A percentile compares a stretch with the other conserved stretches of the same genome.
Evolutionary conservation across 2,888 invertebrate genomes (phyloP).

Genomic region (Galerucella pusilla): DNA sequence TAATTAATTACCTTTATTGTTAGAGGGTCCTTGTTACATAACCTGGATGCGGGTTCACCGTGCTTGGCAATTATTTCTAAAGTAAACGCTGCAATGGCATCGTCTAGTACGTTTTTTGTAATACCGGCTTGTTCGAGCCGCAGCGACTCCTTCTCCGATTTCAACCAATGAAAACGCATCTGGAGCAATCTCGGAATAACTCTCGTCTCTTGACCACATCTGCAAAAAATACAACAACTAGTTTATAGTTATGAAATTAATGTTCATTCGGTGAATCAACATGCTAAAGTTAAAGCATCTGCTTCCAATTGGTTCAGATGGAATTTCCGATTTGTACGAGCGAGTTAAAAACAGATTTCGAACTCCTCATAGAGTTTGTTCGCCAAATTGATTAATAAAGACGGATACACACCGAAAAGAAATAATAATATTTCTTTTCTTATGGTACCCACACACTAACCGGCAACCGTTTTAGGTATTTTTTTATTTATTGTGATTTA

Average conservation of each 20-base stretch:
- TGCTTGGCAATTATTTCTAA: constrained; percentile 96
- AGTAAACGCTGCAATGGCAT: constrained; percentile 96
- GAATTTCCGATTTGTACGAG: neutral
- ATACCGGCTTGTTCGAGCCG: constrained; percentile 95
- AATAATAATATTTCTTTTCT: no score
- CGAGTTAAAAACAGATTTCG: neutral
- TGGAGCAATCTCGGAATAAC: constrained; percentile 97
- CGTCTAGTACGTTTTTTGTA: constrained; percentile 89
- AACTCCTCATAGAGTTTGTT: no score
- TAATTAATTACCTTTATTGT: constrained; percentile 76
- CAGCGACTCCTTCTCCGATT: constrained; percentile 91
- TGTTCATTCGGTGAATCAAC: neutral
- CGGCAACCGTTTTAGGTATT: no score
- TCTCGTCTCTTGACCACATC: constrained; percentile 96
- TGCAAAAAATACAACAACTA: constrained; percentile 58
- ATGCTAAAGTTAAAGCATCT: neutral
- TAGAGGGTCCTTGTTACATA: constrained; percentile 99
- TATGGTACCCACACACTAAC: no score
- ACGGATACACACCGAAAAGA: no score
- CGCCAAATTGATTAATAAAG: neutral
- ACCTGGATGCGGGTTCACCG: constrained; percentile 92
- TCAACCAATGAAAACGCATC: constrained; percentile 95
- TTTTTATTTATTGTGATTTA: no score
- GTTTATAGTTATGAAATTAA: neutral
- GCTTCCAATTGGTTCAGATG: neutral